phyloP scores from a whole-genome alignment of 2,797 vertebrate species.

The Clamator glandarius region DNA sequence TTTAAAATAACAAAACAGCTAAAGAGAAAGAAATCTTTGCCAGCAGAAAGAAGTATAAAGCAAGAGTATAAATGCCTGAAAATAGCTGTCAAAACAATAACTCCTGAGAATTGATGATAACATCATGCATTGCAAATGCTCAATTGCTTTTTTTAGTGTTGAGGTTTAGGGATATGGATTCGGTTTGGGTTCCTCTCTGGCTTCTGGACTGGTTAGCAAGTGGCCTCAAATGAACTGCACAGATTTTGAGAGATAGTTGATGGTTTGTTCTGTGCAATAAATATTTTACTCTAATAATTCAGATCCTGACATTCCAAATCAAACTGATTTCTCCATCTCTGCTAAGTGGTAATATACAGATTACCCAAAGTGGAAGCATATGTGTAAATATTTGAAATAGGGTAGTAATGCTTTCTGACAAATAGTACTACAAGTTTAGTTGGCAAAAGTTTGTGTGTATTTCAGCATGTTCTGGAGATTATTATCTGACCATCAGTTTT shows the following conservation, averaged over 20 bases:
- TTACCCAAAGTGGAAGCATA: not conserved
- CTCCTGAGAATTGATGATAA: not conserved
- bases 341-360: not conserved
- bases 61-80: not conserved
- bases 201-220: not conserved
- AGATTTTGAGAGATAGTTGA: not conserved
- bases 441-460: not conserved
- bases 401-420: not conserved
- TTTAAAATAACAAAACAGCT: not conserved
- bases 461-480: not conserved
- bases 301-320: not conserved
- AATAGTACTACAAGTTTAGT: not conserved
- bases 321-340: not conserved
- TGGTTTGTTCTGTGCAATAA: constrained; percentile 7
- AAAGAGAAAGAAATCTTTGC: not conserved
- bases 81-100: not conserved
- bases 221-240: constrained; percentile 19
- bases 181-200: not conserved
- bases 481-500: not conserved
- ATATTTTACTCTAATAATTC: not conserved
- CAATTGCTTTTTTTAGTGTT: not conserved
- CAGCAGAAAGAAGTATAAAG: not conserved
- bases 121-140: not conserved
- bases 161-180: not conserved
- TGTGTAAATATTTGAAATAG: constrained; percentile 42